Evolutionary conservation across 2,113 vertebrate genomes (phyloP).

Genomic region (Myiopsitta monachus): DNA sequence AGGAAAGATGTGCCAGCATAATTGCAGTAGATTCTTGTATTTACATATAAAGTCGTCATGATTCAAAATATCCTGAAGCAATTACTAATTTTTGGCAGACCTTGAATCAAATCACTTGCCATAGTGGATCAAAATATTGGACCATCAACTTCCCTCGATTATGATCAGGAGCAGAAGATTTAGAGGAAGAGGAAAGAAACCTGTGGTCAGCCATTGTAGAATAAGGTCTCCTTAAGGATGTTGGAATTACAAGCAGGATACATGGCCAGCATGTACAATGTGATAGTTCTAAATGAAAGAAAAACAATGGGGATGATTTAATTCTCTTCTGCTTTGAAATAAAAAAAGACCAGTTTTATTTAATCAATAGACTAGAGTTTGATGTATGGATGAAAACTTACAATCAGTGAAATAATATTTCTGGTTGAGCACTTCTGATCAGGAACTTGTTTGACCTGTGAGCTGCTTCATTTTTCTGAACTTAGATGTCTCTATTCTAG

Average conservation of each 20-base stretch:
- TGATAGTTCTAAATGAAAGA: neutral
- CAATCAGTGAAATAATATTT: conserved; percentile 12
- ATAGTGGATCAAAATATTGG: conserved; percentile 6
- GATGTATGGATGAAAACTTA: conserved; percentile 42
- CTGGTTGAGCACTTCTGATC: conserved; percentile 48
- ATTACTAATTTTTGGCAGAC: neutral
- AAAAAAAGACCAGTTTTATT: conserved; percentile 23
- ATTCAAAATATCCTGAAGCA: neutral
- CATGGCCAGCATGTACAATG: neutral
- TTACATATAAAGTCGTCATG: neutral
- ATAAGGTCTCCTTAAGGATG: neutral
- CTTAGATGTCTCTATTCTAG: conserved; percentile 43
- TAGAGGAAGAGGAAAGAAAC: conserved; percentile 5
- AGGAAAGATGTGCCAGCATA: neutral
- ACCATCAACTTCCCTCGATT: neutral
- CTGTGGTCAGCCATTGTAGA: neutral
- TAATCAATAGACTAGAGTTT: conserved; percentile 36
- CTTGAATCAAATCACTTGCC: neutral
- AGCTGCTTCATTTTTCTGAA: conserved; percentile 49
- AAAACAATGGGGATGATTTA: conserved; percentile 32
- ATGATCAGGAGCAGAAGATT: conserved; percentile 25
- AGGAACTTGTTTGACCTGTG: conserved; percentile 54
- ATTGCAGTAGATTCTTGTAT: conserved; percentile 18
- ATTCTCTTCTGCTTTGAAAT: conserved; percentile 39
- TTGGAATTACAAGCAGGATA: conserved; percentile 4